Evolutionary conservation across 2,797 vertebrate genomes (phyloP), one percentile per base, ranked within the genome.

Genomic region (Rhinichthys osculus): DNA sequence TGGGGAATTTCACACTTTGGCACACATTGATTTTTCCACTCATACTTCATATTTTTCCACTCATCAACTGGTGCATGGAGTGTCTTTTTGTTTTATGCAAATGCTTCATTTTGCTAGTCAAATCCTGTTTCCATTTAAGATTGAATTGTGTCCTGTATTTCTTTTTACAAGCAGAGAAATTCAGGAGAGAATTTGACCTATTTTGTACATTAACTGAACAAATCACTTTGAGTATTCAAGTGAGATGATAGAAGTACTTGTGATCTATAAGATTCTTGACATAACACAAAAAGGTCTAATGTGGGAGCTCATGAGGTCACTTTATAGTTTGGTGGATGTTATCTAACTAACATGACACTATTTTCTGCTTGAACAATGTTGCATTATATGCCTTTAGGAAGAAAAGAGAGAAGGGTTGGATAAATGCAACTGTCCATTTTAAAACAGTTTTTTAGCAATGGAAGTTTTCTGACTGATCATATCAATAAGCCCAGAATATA

Each of bases 41-140:
- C 70, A 62, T 44, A 62, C 27, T 38, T 66, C 35, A 0, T 76
- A 42, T 14, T 44, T 57, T 62, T 44, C 35, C 14, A 42, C 62
- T 50, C 70, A 62, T 44, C 66, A 50, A 66, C 21, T 16, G 17
- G 44, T 30, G 23, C 44, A 11, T 76, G 23, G 21, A 38, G 21
- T 38, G 59, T 76, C 6, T 84, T 2, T 52, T 59, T 74, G 54
- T 33, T 80, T n/a, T 73, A 74, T 72, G 72, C 79, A 77, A 86
- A 82, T 70, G 3, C 19, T 70, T 54, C 5, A 17, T 33, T 82
- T 81, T 86, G 35, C 73, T 78, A 86, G 21, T 77, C 72, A 86
- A 76, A 86, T 82, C 4, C 19, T 40, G 42, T 70, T 69, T 82
- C 73, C 50, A 38, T 42, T 50, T 67, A 57, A 38, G 30, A 52